Evolutionary conservation across 1,140 invertebrate genomes (phyloP), one percentile per base, ranked within the genome.

Genomic region (Neodiprion fabricii): DNA sequence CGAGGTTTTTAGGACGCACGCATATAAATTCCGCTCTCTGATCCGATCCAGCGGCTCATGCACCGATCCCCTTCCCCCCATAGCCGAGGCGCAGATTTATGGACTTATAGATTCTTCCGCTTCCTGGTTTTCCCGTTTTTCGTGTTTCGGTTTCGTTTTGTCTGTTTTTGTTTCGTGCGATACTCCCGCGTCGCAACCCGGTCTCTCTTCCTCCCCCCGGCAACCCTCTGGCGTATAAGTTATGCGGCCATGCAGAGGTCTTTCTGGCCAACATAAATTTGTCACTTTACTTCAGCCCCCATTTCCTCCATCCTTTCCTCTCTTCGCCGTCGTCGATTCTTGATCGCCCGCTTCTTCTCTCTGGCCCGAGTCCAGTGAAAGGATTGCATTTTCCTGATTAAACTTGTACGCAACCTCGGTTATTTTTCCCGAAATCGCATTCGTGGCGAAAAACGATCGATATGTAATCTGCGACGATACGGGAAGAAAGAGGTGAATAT

Each of bases 21-120:
- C 53, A 61, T 61, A 61, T 61, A 61, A 61, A 61, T 61, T 61
- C 53, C 28, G 28, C 28, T 61, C n/a, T 12, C 53, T 12, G 53
- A 61, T 61, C 28, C 28, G 28, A 40, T 61, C 53, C n/a, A 17
- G 11, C 53, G 53, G 53, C 53, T 61, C 53, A 61, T 61, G 9
- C n/a, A 61, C 53, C 53, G 53, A 61, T 75, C 75, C 70, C n/a
- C 28, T 67, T 71, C 75, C 73, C 50, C 78, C 79, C 70, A 17
- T 47, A 68, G 66, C 75, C 74, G 48, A 72, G 72, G 70, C 49
- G 61, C 78, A 83, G 79, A 84, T 84, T 84, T 84, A 84, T 84
- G 79, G 79, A 82, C 82, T 84, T 84, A 84, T 84, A 84, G 83
- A 84, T 84, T 83, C 81, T 84, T 84, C 74, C 78, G 53, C 72